These are phyloP conservation scores for Clunio marinus DNA, from an alignment of 2,888 invertebrate genomes.

Conservation along the genomic window DNA sequence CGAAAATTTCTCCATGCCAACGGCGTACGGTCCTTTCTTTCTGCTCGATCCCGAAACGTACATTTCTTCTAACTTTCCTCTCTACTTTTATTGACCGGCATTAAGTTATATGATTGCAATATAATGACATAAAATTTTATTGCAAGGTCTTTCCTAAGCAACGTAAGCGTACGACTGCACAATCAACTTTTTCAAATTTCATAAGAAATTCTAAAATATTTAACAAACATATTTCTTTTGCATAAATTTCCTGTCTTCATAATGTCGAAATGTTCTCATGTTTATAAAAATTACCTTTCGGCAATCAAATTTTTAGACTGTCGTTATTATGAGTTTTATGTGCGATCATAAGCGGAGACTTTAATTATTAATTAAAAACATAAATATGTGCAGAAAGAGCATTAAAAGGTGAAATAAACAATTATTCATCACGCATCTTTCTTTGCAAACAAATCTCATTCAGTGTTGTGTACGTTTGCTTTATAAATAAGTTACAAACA, in stretches of 20 bases:
- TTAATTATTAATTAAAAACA: background rate
- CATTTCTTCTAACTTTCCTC: background rate
- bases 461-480: background rate
- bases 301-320: too few species aligned
- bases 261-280: too few species aligned
- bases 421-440: background rate
- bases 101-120: slow-evolving; percentile 31
- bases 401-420: too few species aligned
- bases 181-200: too few species aligned
- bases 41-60: background rate
- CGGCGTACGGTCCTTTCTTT: slow-evolving; percentile 17
- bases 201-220: too few species aligned
- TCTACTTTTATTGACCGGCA: background rate
- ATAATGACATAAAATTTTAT: background rate
- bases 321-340: too few species aligned
- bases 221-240: too few species aligned
- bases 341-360: background rate
- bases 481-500: background rate
- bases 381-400: background rate
- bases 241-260: too few species aligned
- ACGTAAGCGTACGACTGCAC: too few species aligned
- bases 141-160: too few species aligned
- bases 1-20: slow-evolving; percentile 25
- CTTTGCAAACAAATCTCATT: background rate
- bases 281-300: too few species aligned